Evolutionary conservation across 2,113 vertebrate species (phyloP), one percentile per base, ranked within the genome.

Genomic region (Bagarius yarrelli): DNA sequence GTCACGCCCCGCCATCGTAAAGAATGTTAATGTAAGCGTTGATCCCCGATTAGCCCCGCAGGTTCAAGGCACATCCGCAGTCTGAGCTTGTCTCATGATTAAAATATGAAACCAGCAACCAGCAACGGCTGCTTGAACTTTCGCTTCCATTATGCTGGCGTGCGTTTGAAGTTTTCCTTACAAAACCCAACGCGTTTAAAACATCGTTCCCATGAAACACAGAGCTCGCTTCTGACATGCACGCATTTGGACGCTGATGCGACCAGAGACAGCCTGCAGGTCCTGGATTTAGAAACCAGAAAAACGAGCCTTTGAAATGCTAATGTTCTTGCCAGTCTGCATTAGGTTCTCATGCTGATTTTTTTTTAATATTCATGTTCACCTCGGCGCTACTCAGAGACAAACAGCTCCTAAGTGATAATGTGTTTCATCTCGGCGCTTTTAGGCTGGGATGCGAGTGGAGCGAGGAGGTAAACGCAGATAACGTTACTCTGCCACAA

Each of bases 261-360:
- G 66, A 19, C 40, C 32, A 56, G 64, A 72, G 80, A n/a, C 80
- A 25, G 73, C 55, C 73, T 25, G 50, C 70, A 55, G 70, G 50
- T 55, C 70, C 50, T 73, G 70, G 40, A 55, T 73, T 73, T 23
- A 55, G 30, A 9, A 23, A 73, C 70, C 27, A 32, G 15, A 40
- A 40, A 80, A 60, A 80, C 23, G 5, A 80, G 47, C 76, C 84
- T 85, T 85, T 85, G 76, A 85, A 85, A 83, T 85, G 64, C 64
- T 85, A 85, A 85, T 85, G 64, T 76, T n/a, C 61, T 83, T 71
- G 64, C 63, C 76, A 83, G 56, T 63, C 67, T 76, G 74, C 55
- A 79, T 85, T 76, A 80, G 55, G 52, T 71, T 82, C 76, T 76
- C 67, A 80, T 63, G 81, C 61, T 50, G 72, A 47, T 52, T 52